A percentile compares a stretch with the other conserved stretches of the same genome.
These are phyloP conservation scores for Limanda limanda DNA, from an alignment of 2,113 vertebrate species.

Conservation along the genomic window DNA sequence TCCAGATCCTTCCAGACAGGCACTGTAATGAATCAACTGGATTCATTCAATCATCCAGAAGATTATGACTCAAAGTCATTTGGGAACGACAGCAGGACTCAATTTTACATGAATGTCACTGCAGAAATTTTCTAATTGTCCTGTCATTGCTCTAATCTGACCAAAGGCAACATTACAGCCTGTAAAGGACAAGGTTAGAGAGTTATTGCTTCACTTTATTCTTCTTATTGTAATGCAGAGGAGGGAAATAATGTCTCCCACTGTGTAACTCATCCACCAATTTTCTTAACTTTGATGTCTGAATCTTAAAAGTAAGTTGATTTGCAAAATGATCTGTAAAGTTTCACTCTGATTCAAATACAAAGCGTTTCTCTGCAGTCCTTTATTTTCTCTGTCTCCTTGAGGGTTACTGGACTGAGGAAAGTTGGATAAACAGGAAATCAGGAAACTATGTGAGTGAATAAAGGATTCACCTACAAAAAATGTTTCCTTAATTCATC, in stretches of 20 bases:
- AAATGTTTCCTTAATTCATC: conserved; percentile 5
- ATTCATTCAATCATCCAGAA: background rate
- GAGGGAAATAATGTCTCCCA: background rate
- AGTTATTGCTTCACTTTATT: background rate
- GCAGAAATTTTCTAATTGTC: background rate
- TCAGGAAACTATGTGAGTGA: background rate
- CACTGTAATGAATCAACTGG: background rate
- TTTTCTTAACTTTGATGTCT: background rate
- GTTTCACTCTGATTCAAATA: background rate
- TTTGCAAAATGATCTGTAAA: background rate
- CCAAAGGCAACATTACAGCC: background rate
- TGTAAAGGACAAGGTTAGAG: background rate
- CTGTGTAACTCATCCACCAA: no score
- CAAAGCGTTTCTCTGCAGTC: background rate
- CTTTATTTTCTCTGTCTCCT: background rate
- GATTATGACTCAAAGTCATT: background rate
- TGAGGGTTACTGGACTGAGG: background rate
- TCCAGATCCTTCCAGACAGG: background rate
- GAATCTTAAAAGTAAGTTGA: background rate
- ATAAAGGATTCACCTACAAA: conserved; percentile 16
- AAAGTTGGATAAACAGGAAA: background rate
- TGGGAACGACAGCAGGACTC: background rate
- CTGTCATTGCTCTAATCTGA: background rate
- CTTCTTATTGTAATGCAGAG: background rate
- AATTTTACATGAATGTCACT: background rate